Evolutionary conservation across 2,113 vertebrate species (phyloP), one percentile per base, ranked within the genome.

Genomic region (Leptobrachium ailaonicum): DNA sequence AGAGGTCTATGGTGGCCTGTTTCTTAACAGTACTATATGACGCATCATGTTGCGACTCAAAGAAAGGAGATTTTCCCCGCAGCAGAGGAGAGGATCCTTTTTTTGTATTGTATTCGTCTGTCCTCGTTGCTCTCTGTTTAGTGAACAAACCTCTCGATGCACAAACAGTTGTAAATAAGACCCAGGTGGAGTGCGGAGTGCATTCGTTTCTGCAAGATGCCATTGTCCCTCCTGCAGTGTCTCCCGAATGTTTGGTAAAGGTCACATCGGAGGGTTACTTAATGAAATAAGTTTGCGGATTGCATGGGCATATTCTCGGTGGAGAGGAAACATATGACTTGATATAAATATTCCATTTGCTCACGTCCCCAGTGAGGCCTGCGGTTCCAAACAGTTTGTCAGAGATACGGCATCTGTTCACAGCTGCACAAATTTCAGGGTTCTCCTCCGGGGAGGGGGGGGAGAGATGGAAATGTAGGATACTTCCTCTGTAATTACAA

Each of bases 191-290:
- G 8, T 41, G 47, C 41, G 14, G 40, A 58, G 68, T 60, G 54
- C 75, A 54, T 77, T 77, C 12, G 43, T 67, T 60, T 68, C 45
- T 77, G 6, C 41, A 2, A 54, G 66, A 69, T 47, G 43, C 41
- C 2, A 9, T 9, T 7, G 45, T 7, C 3, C 64, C 75, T 56
- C 66, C 63, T 53, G 62, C 64, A 42, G 50, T 58, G 75, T 69
- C 75, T 77, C 7, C 47, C 66, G 68, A 77, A 77, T 69, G 75
- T 69, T 77, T 58, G 75, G 53, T 77, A 77, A 77, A 77, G 75
- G 75, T 77, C 75, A 69, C 6, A 2, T 43, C 54, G 64, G 53
- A 77, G 54, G 75, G 75, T 67, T 75, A 66, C 42, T 66, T 58
- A 77, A 69, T 77, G 75, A 60, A 77, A 77, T 70, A 60, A 45